Evolutionary conservation across 30 jellyfish, hydroid and myxozoan genomes (phyloP), one percentile per base, ranked within the genome.

Genomic region (Turritopsis rubra): DNA sequence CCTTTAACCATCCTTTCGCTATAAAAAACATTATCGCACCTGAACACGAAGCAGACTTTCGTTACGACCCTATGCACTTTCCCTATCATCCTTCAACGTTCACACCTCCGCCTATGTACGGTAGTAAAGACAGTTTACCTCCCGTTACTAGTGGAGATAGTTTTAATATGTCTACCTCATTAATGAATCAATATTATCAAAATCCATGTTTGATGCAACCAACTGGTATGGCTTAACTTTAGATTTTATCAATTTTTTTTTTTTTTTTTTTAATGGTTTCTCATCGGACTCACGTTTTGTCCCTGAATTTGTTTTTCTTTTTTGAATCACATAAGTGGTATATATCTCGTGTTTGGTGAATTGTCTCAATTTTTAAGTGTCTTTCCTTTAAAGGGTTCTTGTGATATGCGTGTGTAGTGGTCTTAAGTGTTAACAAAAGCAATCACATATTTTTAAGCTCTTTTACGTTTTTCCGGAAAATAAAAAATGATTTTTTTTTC

Each of bases 1-100:
- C 99, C 0, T 94, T 94, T 90, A 94, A 94, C 66, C 99, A 94
- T 80, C 99, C 99, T 28, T 94, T 94, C 71, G 99, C 99, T n/a
- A 94, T 94, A 79, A 94, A 94, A 73, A 94, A 94, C 91, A 94
- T 94, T 85, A 94, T 94, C 23, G 99, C 99, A 68, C 99, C 99
- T 18, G 99, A 94, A 81, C 99, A 94, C 82, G 99, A 94, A 75
- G 97, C 96, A 19, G 99, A 94, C 76, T 94, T 94, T 87, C 84
- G 99, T 21, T 86, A 95, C 70, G 99, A 94, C 84, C 96, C 99
- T 1, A 94, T 94, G 99, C 99, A 94, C 66, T 94, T 94, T 77
- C 95, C 99, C 9, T 89, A 94, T 72, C 99, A 94, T 53, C 96
- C 99, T 4, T 88, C 96, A 25, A 94, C 96, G 81, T 94, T 89